phyloP scores from a whole-genome alignment of 53 echinoderm and acorn worm species.

The Holothuria scabra region DNA sequence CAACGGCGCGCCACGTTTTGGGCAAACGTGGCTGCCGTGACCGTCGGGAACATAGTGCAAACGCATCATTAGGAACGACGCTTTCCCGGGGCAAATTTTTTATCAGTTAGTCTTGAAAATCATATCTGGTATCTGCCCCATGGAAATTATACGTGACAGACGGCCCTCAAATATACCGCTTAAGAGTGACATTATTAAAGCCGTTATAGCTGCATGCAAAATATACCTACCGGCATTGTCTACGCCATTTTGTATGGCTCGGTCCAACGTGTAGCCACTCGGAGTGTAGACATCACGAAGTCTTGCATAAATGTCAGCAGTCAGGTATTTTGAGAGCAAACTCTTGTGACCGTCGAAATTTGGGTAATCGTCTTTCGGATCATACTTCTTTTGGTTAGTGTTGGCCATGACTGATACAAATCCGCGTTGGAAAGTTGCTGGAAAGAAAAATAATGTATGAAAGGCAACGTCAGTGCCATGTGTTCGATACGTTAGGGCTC shows the following conservation, averaged over 20 bases:
- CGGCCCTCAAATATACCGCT: too few relatives aligned
- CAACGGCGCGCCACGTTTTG: too few relatives aligned
- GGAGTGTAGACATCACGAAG: slow-evolving; percentile 76
- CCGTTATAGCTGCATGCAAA: neutral
- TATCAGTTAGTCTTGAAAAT: too few relatives aligned
- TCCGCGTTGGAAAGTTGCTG: neutral
- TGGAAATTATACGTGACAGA: too few relatives aligned
- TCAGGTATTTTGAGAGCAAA: slow-evolving; percentile 75
- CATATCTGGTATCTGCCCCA: too few relatives aligned
- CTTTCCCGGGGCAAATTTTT: too few relatives aligned
- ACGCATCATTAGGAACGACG: too few relatives aligned
- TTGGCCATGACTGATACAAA: slow-evolving; percentile 64
- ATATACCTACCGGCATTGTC: slow-evolving; percentile 73
- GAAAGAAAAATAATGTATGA: neutral
- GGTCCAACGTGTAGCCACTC: slow-evolving; percentile 82
- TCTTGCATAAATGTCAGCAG: slow-evolving; percentile 65
- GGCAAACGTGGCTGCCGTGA: too few relatives aligned
- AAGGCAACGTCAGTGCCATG: neutral
- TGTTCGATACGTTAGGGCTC: neutral
- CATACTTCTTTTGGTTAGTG: slow-evolving; percentile 66
- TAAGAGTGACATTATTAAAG: too few relatives aligned
- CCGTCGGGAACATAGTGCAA: too few relatives aligned
- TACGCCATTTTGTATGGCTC: slow-evolving; percentile 85
- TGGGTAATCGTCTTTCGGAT: slow-evolving; percentile 75
- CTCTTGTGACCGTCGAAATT: slow-evolving; percentile 80